phyloP scores from a whole-genome alignment of 37 sponge, comb jelly and placozoan genomes.

The Ephydatia muelleri region DNA sequence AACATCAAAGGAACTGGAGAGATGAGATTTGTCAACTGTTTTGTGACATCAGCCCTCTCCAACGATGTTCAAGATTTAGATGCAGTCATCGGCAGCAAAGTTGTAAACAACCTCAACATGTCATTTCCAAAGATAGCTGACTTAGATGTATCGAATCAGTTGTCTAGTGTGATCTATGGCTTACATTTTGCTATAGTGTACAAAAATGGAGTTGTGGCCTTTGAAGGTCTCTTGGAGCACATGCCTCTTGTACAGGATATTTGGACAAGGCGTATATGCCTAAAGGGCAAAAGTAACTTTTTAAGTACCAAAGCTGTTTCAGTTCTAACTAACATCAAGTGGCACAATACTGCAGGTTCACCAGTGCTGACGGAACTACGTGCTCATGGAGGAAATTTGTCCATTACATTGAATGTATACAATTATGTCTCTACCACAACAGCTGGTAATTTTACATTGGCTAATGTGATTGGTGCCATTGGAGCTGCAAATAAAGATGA shows the following conservation, averaged over 20 bases:
- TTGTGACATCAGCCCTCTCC: constrained; percentile 7
- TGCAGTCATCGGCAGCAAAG: constrained; percentile 4
- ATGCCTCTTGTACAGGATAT: neutral
- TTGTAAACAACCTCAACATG: constrained; percentile 19
- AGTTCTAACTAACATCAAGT: constrained; percentile 1
- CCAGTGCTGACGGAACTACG: neutral
- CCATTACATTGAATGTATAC: constrained; percentile 28
- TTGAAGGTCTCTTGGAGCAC: neutral
- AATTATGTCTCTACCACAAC: neutral
- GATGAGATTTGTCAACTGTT: constrained; percentile 5
- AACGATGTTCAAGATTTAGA: neutral
- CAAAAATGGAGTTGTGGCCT: neutral
- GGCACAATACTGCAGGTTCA: neutral
- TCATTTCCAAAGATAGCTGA: constrained; percentile 50
- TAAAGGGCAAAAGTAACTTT: neutral
- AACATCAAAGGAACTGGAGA: constrained; percentile 28
- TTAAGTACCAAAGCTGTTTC: neutral
- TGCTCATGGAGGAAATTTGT: neutral
- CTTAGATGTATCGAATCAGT: constrained; percentile 25
- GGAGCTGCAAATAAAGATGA: constrained; percentile 26
- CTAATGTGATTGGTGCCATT: constrained; percentile 38
- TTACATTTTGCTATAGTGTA: neutral
- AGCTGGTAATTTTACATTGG: neutral
- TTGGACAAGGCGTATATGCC: neutral
- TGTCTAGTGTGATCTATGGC: neutral